Evolutionary conservation across 2,888 invertebrate genomes (phyloP).

Genomic region (Iselma pallidipennis): DNA sequence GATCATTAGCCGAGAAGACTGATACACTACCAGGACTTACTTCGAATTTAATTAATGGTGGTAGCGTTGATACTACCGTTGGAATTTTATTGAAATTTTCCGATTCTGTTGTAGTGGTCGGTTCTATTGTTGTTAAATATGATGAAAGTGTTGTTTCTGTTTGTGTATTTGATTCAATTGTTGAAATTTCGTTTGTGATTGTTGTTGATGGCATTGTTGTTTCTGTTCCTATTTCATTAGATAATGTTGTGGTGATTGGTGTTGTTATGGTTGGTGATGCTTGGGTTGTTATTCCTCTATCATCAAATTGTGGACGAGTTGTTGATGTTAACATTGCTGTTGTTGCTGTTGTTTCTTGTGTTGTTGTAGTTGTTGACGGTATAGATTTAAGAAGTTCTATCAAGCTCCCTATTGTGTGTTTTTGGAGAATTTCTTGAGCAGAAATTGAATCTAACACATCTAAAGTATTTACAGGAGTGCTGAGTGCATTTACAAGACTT

Average conservation of each 20-base stretch:
- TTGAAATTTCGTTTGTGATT: no score
- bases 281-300: slow-evolving; percentile 32
- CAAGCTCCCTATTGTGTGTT: slow-evolving; percentile 50
- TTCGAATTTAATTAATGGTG: slow-evolving; percentile 46
- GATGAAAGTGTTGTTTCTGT: slow-evolving; percentile 33
- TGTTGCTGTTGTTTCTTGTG: slow-evolving; percentile 43
- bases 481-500: slow-evolving; percentile 36
- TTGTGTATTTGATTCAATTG: slow-evolving; percentile 54
- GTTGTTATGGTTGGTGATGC: slow-evolving; percentile 40
- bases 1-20: slow-evolving; percentile 52
- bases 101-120: slow-evolving; percentile 53
- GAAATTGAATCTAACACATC: slow-evolving; percentile 48
- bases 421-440: slow-evolving; percentile 47
- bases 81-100: slow-evolving; percentile 40
- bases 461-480: slow-evolving; percentile 47
- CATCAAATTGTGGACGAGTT: background rate
- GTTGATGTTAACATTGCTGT: background rate
- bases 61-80: slow-evolving; percentile 32
- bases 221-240: slow-evolving; percentile 8
- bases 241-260: slow-evolving; percentile 5
- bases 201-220: slow-evolving; percentile 27
- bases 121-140: slow-evolving; percentile 59
- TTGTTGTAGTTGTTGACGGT: slow-evolving; percentile 39
- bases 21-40: slow-evolving; percentile 54
- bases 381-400: slow-evolving; percentile 54